Percentiles rank a stretch among this genome's conserved stretches.
phyloP scores from a whole-genome alignment of 1,140 invertebrate genomes.

The Chymomyza costata region DNA sequence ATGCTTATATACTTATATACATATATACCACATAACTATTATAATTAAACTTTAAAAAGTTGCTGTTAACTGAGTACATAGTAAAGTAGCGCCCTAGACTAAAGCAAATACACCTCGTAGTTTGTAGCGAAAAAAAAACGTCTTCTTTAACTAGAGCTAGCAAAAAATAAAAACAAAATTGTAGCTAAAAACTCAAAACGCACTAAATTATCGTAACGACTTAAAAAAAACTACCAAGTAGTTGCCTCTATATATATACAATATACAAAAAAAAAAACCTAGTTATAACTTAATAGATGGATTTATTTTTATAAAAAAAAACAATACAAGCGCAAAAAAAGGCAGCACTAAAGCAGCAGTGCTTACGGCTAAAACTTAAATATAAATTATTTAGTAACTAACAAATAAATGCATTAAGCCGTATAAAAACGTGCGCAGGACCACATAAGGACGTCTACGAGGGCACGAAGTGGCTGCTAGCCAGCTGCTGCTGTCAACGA shows the following conservation, averaged over 20 bases:
- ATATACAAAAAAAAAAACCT: conserved; percentile 55
- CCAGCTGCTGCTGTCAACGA: conserved; percentile 2
- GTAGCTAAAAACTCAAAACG: conserved; percentile 35
- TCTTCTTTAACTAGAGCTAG: conserved; percentile 55
- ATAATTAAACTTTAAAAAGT: conserved; percentile 29
- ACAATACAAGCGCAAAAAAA: conserved; percentile 1
- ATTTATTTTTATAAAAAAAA: conserved; percentile 63
- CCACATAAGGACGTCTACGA: too few relatives aligned
- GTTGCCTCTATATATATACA: conserved; percentile 62
- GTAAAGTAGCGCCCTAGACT: conserved; percentile 53
- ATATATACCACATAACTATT: conserved; percentile 43
- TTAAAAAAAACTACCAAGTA: conserved; percentile 67
- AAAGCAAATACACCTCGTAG: conserved; percentile 69
- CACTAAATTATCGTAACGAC: conserved; percentile 38
- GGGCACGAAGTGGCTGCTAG: conserved; percentile 8
- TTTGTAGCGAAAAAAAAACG: conserved; percentile 56
- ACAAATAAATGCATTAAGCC: conserved; percentile 51
- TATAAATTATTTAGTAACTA: too few relatives aligned
- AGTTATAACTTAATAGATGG: conserved; percentile 50
- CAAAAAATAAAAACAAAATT: conserved; percentile 55
- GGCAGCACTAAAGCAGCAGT: conserved; percentile 24
- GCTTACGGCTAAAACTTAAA: too few relatives aligned
- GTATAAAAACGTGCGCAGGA: conserved; percentile 29
- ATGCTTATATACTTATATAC: conserved; percentile 4
- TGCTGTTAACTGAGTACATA: conserved; percentile 32